Evolutionary conservation across 2,888 invertebrate species (phyloP), one percentile per base, ranked within the genome.

Genomic region (Andrena marginata): DNA sequence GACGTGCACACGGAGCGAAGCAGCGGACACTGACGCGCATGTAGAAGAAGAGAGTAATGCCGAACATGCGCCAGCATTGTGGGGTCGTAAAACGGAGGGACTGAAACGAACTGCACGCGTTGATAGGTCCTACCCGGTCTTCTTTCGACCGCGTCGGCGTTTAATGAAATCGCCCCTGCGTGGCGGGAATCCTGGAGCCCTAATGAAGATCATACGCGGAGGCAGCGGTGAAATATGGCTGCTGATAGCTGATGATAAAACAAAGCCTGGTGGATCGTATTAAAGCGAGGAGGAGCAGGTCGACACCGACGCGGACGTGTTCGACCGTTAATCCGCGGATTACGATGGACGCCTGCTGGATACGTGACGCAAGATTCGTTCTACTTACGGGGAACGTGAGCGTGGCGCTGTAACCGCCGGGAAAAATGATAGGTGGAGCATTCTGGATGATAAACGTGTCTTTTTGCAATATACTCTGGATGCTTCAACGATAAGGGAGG

Each of bases 51-150:
- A 89, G 90, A 92, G 92, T 92, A 92, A 91, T 90, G 87, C 90
- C 85, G 90, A 91, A 90, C 89, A 85, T 80, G 88, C 84, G 65
- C 77, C 65, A 67, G 74, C 87, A 88, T 88, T 87, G 90, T 85
- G 85, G 69, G 89, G 89, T 92, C 93, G 91, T 93, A 93, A 93
- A 93, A 92, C 87, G 65, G 71, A 87, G 85, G 90, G 87, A 89
- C 92, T 88, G 79, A 89, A 92, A 90, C 90, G 90, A 92, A 92
- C 91, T 90, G 92, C 88, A 89, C 86, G 88, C 90, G 90, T 91
- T 92, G 91, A 90, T 93, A 91, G 91, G 92, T 90, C 89, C 89
- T 77, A 78, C 85, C 87, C 82, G 78, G 79, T 85, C 82, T 86
- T 88, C 85, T 82, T 86, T 83, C 69, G 64, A 69, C 33, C 74